A percentile compares a stretch with the other conserved stretches of the same genome.
These are phyloP conservation scores for Phytoseiulus persimilis DNA, from an alignment of 2,888 invertebrate genomes.

Conservation along the genomic window DNA sequence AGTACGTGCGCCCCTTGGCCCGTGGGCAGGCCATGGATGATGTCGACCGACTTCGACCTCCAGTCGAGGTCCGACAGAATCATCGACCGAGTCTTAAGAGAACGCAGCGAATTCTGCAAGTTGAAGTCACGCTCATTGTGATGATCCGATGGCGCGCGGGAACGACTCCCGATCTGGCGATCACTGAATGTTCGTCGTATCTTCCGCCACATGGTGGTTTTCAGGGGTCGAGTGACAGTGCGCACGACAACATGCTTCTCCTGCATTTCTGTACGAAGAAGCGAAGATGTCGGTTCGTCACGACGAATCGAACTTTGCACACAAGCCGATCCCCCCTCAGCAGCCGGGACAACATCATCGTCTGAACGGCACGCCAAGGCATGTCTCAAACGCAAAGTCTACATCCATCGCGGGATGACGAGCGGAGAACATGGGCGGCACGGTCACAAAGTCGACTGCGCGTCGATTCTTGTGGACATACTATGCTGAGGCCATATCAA, in stretches of 20 bases:
- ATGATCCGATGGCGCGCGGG: background rate
- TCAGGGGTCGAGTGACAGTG: background rate
- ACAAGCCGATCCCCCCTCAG: background rate
- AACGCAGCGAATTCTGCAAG: slow-evolving; percentile 36
- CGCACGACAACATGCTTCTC: background rate
- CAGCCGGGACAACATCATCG: too few species aligned
- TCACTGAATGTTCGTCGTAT: background rate
- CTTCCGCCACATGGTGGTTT: background rate
- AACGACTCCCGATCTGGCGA: background rate
- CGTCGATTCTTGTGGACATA: background rate
- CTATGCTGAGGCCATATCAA: background rate
- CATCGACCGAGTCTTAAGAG: slow-evolving; percentile 49
- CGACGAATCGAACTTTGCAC: background rate
- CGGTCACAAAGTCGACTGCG: background rate
- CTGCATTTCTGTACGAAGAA: background rate
- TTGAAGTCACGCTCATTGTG: background rate
- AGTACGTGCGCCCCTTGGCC: slow-evolving; percentile 22
- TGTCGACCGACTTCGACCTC: slow-evolving; percentile 26
- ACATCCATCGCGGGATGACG: background rate
- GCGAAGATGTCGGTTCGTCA: too few species aligned
- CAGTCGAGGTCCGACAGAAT: slow-evolving; percentile 46
- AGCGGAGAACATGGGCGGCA: background rate
- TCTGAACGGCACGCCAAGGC: too few species aligned
- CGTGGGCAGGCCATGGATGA: background rate
- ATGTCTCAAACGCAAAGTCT: too few species aligned